A percentile compares a stretch with the other conserved stretches of the same genome.
Evolutionary conservation across 2,797 vertebrate species (phyloP).

Genomic region (Amblyopsis hoosieri): DNA sequence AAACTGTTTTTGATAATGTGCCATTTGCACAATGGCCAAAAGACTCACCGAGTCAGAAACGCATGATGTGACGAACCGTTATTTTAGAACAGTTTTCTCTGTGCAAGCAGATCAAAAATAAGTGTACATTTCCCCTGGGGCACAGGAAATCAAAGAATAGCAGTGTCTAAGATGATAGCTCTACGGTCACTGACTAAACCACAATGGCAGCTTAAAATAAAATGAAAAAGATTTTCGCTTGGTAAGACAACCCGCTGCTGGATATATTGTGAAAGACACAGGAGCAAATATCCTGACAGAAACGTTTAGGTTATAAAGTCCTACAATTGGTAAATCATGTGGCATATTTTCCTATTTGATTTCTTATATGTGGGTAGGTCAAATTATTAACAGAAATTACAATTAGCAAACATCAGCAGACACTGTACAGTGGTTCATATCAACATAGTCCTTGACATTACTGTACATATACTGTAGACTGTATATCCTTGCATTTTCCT

Average conservation of each 20-base stretch:
- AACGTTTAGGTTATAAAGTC: too few species aligned
- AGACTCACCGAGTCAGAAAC: too few species aligned
- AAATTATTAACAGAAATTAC: too few species aligned
- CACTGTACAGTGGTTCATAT: too few species aligned
- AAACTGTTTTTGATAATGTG: background rate
- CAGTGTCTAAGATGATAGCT: background rate
- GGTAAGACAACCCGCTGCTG: background rate
- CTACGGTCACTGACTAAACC: background rate
- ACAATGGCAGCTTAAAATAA: background rate
- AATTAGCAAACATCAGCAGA: too few species aligned
- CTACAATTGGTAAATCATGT: too few species aligned
- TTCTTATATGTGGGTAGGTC: too few species aligned
- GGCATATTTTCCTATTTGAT: too few species aligned
- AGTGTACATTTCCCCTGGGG: constrained; percentile 1
- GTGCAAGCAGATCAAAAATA: background rate
- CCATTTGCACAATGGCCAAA: background rate
- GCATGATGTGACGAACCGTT: background rate
- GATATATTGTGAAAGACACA: background rate
- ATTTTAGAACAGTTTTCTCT: background rate
- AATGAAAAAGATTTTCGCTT: background rate
- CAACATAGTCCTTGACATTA: too few species aligned
- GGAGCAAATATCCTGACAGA: too few species aligned
- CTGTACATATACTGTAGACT: too few species aligned
- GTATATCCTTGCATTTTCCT: too few species aligned
- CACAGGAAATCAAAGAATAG: constrained; percentile 9